These are phyloP conservation scores for Archegozetes longisetosus DNA, from an alignment of 1,140 invertebrate species.

Conservation along the genomic window DNA sequence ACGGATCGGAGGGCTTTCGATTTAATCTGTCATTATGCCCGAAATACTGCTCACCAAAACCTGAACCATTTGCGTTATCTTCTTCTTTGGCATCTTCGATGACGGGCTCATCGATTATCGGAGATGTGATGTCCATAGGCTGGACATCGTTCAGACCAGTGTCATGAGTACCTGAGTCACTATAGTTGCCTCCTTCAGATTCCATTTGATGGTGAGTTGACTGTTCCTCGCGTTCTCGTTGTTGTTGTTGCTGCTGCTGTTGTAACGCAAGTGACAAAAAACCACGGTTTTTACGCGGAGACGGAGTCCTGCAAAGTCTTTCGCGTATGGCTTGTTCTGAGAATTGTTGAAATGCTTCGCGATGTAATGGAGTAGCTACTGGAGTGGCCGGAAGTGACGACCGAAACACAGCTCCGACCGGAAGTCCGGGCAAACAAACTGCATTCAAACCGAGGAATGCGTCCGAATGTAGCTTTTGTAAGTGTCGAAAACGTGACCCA, in stretches of 20 bases:
- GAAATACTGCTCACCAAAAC: background rate
- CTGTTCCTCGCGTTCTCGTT: background rate
- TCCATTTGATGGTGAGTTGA: too few species aligned
- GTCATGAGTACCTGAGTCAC: background rate
- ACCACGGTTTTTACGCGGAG: conserved; percentile 22
- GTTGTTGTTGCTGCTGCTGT: background rate
- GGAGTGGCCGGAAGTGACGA: conserved; percentile 26
- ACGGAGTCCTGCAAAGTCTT: conserved; percentile 24
- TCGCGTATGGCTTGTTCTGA: conserved; percentile 23
- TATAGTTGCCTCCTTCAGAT: too few species aligned
- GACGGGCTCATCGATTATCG: conserved; percentile 4
- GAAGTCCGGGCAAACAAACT: conserved; percentile 21
- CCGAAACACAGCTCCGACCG: conserved; percentile 24
- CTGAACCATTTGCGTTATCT: background rate
- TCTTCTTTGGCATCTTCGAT: background rate
- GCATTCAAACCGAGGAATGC: conserved; percentile 26
- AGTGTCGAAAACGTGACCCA: conserved; percentile 20
- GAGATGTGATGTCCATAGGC: conserved; percentile 11
- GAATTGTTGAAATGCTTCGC: conserved; percentile 20
- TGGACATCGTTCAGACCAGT: background rate
- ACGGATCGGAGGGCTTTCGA: background rate
- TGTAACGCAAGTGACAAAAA: conserved; percentile 16
- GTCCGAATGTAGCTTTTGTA: conserved; percentile 23
- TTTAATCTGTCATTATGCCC: background rate
- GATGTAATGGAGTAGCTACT: conserved; percentile 24